Percentiles rank a stretch among this genome's conserved stretches.
Evolutionary conservation across 1,140 invertebrate genomes (phyloP).

Genomic region (Adoxophyes honmai): DNA sequence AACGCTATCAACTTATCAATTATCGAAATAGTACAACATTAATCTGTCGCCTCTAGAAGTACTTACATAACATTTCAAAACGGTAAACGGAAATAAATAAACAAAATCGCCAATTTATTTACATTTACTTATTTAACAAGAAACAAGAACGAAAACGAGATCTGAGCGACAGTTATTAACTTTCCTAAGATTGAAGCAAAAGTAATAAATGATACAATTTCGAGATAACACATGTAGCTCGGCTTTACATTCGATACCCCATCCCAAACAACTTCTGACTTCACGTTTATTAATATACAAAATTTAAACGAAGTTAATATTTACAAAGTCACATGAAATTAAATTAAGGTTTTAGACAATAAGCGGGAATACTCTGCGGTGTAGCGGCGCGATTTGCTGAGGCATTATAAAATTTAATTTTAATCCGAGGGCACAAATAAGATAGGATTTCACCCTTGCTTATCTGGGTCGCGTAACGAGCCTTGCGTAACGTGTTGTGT

Average conservation of each 20-base stretch:
- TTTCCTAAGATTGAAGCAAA: too few relatives aligned
- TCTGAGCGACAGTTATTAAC: too few relatives aligned
- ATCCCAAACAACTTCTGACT: background rate
- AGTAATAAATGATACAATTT: too few relatives aligned
- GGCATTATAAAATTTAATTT: conserved; percentile 72
- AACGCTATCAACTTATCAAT: too few relatives aligned
- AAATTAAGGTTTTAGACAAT: conserved; percentile 64
- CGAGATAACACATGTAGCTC: too few relatives aligned
- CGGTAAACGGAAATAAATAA: too few relatives aligned
- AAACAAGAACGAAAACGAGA: too few relatives aligned
- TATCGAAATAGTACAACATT: too few relatives aligned
- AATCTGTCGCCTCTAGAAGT: too few relatives aligned
- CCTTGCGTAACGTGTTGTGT: conserved; percentile 35
- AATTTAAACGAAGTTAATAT: conserved; percentile 31
- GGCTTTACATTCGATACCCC: background rate
- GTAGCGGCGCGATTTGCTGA: conserved; percentile 43
- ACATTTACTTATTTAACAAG: too few relatives aligned
- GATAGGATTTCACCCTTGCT: conserved; percentile 68
- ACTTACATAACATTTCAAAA: too few relatives aligned
- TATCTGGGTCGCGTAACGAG: conserved; percentile 51
- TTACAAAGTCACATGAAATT: conserved; percentile 45
- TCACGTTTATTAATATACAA: conserved; percentile 16
- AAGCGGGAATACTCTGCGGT: conserved; percentile 33
- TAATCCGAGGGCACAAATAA: conserved; percentile 67
- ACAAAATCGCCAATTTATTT: too few relatives aligned